Base-by-base conservation (phyloP, 2,797 vertebrate species). In the Muraenolepis orangiensis region DNA sequence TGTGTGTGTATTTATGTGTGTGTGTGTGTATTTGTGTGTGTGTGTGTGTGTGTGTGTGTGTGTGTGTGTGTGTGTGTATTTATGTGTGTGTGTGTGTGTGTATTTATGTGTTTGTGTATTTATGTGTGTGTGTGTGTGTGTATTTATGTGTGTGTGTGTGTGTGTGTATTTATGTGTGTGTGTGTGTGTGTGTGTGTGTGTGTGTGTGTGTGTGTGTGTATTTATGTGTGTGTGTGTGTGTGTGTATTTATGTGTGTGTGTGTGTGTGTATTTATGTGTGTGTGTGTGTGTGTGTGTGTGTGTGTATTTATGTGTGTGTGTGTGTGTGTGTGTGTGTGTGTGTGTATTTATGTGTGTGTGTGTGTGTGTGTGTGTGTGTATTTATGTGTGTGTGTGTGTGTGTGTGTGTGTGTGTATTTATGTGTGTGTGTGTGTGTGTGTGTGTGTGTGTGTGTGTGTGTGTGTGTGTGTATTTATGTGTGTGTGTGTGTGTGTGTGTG, bases 111-210 rank as follows among this genome's bases (percentile, higher is more conserved):
- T n/a, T n/a, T n/a, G n/a, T n/a, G n/a, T n/a, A n/a, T n/a, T n/a
- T n/a, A n/a, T n/a, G n/a, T n/a, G n/a, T n/a, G n/a, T n/a, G n/a
- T n/a, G n/a, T n/a, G n/a, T n/a, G n/a, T n/a, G n/a, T n/a, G n/a
- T n/a, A n/a, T n/a, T n/a, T n/a, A 26, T 66, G 61, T 34, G 32
- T 73, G 61, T 61, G n/a, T 57, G 28, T 66, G 20, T 64, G 23
- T 64, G 57, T 51, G 13, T 51, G 46, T 51, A 20, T 51, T 10
- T 26, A 10, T 61, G 51, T n/a, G 42, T 32, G 29, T 72, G 71
- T 77, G 40, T 77, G 71, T 23, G 12, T 72, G 40, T 68, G 30
- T 68, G 64, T 28, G 16, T 72, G 70, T 61, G 30, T 73, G 73
- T 40, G 67, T 70, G 66, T 29, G 42, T 32, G 29, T 72, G 71